Base-by-base conservation (phyloP, 2,113 vertebrate species). In the Numida meleagris region DNA sequence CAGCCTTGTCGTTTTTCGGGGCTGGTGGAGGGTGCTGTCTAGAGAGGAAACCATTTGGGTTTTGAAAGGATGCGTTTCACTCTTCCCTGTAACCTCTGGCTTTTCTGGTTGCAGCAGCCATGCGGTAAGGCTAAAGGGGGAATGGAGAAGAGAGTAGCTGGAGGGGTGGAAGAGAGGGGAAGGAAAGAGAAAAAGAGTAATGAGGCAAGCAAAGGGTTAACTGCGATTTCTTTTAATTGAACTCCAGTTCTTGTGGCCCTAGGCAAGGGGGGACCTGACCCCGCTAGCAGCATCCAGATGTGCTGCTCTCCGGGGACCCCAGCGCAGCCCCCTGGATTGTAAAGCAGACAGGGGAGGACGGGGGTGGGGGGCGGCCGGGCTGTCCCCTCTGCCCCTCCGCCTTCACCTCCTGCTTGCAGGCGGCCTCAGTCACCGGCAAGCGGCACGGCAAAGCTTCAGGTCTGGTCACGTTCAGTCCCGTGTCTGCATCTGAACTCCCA, bases 211-310 rank as follows among this genome's bases (percentile, higher is more conserved):
- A 97, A 99, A 98, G 98, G 98, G 99, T 99, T 99, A 99, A 99
- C 97, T 84, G 98, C 97, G 98, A 98, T 98, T 98, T 98, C 98
- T 98, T 98, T 99, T 99, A 99, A 99, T 99, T 99, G 99, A 98
- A 97, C 97, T 97, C 98, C 98, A 97, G 97, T 98, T 98, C 98
- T 98, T 97, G 98, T 98, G 98, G 99, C 99, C 99, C 98, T 98
- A 98, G 99, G 99, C 99, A 98, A 98, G 98, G 98, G 98, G 98
- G 98, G 98, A 98, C 98, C 98, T 99, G 99, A 99, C 99, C 99
- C 99, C 98, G 97, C 98, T 99, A 99, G 99, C 99, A 98, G 98
- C 98, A 99, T 99, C 99, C 99, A 99, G 99, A 99, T 99, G 99
- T 99, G 98, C 98, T 61, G 97, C 97, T 99, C 99, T 98, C 98